A percentile compares a stretch with the other conserved stretches of the same genome.
phyloP scores from a whole-genome alignment of 2,113 vertebrate species.

The Saguinus midas region DNA sequence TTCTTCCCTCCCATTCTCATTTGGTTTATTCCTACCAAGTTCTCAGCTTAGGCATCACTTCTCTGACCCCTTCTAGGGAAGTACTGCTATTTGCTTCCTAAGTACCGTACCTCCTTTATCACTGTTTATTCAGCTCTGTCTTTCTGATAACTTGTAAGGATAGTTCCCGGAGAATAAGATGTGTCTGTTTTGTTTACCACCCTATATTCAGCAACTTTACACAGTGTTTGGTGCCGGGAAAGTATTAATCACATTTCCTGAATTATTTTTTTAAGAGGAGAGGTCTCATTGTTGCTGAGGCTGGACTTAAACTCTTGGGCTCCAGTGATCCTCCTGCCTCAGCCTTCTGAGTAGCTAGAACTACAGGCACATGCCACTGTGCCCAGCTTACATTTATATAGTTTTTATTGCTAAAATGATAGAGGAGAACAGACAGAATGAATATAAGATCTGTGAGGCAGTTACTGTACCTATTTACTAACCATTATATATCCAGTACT shows the following conservation, averaged over 20 bases:
- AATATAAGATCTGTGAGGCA: neutral
- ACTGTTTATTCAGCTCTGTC: neutral
- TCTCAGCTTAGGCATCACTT: neutral
- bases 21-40: neutral
- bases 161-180: neutral
- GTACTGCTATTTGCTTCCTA: neutral
- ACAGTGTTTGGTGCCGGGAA: neutral
- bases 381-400: neutral
- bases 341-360: neutral
- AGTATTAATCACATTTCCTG: neutral
- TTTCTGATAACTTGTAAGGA: neutral
- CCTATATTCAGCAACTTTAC: neutral
- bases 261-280: neutral
- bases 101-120: neutral
- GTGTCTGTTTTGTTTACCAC: neutral
- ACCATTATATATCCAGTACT: neutral
- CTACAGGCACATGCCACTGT: neutral
- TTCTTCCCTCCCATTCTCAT: neutral
- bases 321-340: neutral
- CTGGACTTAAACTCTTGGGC: no score
- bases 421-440: neutral
- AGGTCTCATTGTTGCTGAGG: neutral
- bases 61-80: neutral
- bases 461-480: neutral
- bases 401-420: neutral